Evolutionary conservation across 2,888 invertebrate species (phyloP), one percentile per base, ranked within the genome.

Genomic region (Congeria kusceri): DNA sequence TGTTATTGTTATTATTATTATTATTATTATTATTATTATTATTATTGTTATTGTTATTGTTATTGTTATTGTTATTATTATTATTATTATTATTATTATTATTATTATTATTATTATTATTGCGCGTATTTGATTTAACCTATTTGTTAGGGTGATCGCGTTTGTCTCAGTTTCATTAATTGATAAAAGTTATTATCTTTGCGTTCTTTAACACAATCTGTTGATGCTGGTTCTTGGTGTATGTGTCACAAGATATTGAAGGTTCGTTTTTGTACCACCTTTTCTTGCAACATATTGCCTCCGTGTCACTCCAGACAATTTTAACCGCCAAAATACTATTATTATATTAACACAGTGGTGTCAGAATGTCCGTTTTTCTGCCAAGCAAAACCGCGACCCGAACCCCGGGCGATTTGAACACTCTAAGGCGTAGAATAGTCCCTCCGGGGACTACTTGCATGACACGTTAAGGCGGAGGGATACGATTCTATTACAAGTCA

Each of bases 271-370:
- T 39, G 39, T 39, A 11, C 25, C 53, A 53, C 53, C 53, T 56
- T 57, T 56, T 18, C 13, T 39, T 58, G 66, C 64, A 76, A 71
- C 80, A 75, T 75, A 71, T 80, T 76, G 80, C 46, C 28, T 61
- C 56, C 28, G 68, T 69, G 59, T 32, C 59, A 72, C 57, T 67
- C 49, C 68, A 56, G 61, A 67, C 59, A 5, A 39, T 65, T 64
- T 56, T 53, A 72, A 67, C 27, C 49, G 49, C 53, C 59, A 23
- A 56, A 47, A 76, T 72, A 68, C 58, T 76, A 68, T 76, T 71
- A 68, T 63, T 59, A 47, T 29, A 72, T 78, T 69, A 49, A 23
- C 63, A 64, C 63, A 68, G 72, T 67, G 49, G 59, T 66, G 69
- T 61, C 62, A 61, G 27, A n/a, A 23, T 68, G 56, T 64, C 80